These are phyloP conservation scores for Chaetops frenatus DNA, from an alignment of 2,113 vertebrate species.

Conservation along the genomic window DNA sequence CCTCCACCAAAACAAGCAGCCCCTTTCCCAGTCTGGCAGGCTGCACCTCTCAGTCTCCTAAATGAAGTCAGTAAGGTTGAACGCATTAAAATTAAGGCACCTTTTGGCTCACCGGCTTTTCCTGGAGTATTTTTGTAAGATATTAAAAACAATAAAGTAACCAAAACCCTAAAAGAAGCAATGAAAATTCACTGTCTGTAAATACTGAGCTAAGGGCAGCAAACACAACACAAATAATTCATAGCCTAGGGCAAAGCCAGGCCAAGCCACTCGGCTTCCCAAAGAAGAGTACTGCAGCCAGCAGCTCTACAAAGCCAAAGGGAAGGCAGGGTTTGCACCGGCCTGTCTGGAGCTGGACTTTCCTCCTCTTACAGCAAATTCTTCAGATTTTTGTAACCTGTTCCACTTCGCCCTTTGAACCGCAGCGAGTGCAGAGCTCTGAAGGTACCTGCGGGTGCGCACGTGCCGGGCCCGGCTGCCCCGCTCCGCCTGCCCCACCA, in stretches of 20 bases:
- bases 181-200: neutral
- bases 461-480: neutral
- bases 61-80: neutral
- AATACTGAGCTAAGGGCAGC: neutral
- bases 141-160: neutral
- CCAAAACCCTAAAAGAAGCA: neutral
- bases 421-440: neutral
- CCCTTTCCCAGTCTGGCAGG: neutral
- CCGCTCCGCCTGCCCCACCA: neutral
- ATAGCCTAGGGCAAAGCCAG: neutral
- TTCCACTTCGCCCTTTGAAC: neutral
- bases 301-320: neutral
- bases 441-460: neutral
- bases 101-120: neutral
- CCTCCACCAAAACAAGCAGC: neutral
- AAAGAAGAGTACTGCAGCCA: neutral
- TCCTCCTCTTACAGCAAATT: neutral
- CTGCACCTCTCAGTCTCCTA: neutral
- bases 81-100: neutral
- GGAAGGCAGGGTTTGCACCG: neutral
- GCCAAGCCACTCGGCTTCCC: neutral
- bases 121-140: neutral
- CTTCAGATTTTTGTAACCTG: constrained; percentile 11
- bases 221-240: rapidly evolving
- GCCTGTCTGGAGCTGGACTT: neutral